phyloP scores from a whole-genome alignment of 2,888 invertebrate genomes.

The Eretmocerus hayati region DNA sequence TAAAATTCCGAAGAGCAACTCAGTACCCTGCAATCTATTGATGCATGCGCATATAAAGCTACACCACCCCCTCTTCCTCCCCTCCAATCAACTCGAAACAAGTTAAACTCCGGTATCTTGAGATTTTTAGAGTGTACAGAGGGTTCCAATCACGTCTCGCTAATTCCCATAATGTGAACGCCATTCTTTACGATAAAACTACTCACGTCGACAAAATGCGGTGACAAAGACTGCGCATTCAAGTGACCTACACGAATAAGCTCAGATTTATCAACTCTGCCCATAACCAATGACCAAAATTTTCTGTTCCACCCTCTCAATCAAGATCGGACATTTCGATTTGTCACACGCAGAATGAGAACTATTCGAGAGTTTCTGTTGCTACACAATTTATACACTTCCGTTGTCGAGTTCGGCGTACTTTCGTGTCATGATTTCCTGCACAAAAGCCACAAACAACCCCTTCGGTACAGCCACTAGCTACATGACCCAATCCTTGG shows the following conservation, averaged over 20 bases:
- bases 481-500: background rate
- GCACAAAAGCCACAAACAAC: background rate
- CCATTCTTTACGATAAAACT: background rate
- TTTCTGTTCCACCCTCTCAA: background rate
- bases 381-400: background rate
- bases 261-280: background rate
- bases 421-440: background rate
- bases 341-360: background rate
- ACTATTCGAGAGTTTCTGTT: background rate
- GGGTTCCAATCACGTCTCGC: background rate
- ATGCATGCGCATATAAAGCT: background rate
- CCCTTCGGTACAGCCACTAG: background rate
- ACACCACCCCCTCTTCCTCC: background rate
- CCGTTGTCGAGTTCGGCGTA: background rate
- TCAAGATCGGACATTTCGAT: background rate
- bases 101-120: background rate
- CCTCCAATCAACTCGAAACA: background rate
- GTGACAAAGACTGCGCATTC: background rate
- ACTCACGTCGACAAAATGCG: background rate
- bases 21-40: background rate
- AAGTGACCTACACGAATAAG: background rate
- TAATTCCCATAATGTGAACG: background rate
- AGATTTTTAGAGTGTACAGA: background rate
- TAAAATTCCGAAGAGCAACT: background rate
- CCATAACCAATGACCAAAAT: background rate